Evolutionary conservation across 2,113 vertebrate genomes (phyloP), one percentile per base, ranked within the genome.

Genomic region (Bombycilla garrulus): DNA sequence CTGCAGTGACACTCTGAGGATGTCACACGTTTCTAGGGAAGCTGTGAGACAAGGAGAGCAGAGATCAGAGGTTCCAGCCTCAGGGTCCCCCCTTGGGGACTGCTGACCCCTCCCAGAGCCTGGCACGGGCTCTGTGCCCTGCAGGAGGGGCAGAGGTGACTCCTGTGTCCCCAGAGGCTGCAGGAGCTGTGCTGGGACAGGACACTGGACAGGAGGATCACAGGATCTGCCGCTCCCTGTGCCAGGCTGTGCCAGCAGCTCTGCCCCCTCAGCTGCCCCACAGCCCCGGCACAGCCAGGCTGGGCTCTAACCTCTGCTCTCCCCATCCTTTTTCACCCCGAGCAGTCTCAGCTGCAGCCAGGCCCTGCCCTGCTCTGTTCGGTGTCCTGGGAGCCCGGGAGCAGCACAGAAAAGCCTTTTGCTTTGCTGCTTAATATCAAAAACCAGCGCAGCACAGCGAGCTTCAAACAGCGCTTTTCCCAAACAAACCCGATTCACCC

Each of bases 141-240:
- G 64, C 58, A 62, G 33, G 7, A 31, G 64, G 74, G 84, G 31
- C 3, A 5, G 7, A 90, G 86, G 57, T 25, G 86, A 77, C 4
- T 54, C 24, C 82, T 56, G 33, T 36, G 90, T 70, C 62, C 61
- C 95, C 76, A 53, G 92, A 81, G 92, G 73, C 33, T 15, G 10
- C 40, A 62, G 38, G 53, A 54, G 92, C 25, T 66, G 80, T 58
- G 93, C 42, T 81, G 51, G 86, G 91, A 38, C 89, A 91, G 84
- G 81, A 66, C 76, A 48, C 47, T 25, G 3, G 10, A 12, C 69
- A 70, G 62, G 40, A 77, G 45, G 28, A 83, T 47, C 66, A 45
- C 16, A 6, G 11, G 36, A 8, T 71, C 62, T 15, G 54, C 64
- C 26, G 40, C 29, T 84, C n/a, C 54, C 73, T 62, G 79, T n/a